These are phyloP conservation scores for Fratercula arctica DNA, from an alignment of 2,797 vertebrate genomes.

Conservation along the genomic window DNA sequence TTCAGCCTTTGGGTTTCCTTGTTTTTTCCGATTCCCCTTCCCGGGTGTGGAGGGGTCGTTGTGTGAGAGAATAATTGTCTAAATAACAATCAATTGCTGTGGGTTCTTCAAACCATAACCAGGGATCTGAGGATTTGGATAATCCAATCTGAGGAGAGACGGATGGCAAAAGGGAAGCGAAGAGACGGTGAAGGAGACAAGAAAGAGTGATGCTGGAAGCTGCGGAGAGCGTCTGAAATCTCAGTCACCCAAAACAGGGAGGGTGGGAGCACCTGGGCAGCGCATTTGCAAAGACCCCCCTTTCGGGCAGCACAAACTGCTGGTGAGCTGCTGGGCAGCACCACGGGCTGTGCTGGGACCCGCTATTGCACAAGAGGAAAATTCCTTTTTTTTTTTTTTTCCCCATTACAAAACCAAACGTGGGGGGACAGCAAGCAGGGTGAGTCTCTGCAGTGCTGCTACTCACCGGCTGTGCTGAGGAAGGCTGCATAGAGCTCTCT, in stretches of 20 bases:
- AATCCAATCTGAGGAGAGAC: not conserved
- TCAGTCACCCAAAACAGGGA: not conserved
- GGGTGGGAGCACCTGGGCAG: not conserved
- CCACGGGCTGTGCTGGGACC: not conserved
- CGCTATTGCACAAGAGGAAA: not conserved
- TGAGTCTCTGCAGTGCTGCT: rapidly evolving
- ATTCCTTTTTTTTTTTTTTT: not conserved
- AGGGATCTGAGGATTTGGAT: not conserved
- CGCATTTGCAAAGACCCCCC: not conserved
- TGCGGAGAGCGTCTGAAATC: not conserved
- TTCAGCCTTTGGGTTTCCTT: too few species aligned
- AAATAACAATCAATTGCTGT: not conserved
- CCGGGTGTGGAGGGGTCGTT: not conserved
- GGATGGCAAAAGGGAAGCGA: not conserved
- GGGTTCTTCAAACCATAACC: not conserved
- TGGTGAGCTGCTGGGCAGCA: not conserved
- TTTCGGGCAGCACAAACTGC: not conserved
- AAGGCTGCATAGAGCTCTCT: constrained; percentile 89
- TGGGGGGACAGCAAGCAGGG: not conserved
- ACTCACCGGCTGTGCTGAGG: constrained; percentile 86
- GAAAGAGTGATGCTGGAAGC: not conserved
- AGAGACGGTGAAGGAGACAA: not conserved
- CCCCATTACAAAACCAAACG: not conserved
- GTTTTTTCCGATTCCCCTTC: too few species aligned
- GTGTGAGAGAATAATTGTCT: not conserved